Evolutionary conservation across 2,113 vertebrate species (phyloP).

Genomic region (Ariopsis seemanni): DNA sequence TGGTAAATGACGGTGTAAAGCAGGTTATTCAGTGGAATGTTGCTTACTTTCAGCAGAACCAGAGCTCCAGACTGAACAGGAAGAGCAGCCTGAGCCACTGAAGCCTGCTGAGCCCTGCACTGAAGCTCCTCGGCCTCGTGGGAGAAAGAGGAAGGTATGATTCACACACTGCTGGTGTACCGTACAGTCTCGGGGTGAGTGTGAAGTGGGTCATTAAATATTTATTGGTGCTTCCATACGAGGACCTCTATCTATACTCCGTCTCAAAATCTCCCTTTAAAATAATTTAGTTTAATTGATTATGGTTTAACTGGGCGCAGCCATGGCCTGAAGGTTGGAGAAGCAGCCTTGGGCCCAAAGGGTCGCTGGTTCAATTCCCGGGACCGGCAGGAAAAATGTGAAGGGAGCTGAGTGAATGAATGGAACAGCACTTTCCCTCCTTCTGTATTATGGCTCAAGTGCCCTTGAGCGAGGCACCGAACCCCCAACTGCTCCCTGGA

Average conservation of each 20-base stretch:
- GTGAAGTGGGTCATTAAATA: not conserved
- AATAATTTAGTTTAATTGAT: not conserved
- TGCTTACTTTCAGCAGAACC: conserved; percentile 34
- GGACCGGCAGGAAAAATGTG: too few species aligned
- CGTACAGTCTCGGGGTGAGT: not conserved
- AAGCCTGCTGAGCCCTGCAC: not conserved
- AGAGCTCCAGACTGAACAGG: not conserved
- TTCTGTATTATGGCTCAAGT: too few species aligned
- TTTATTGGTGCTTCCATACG: not conserved
- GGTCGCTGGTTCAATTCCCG: too few species aligned
- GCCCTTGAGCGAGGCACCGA: too few species aligned
- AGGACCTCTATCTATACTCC: not conserved
- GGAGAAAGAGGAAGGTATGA: conserved; percentile 65
- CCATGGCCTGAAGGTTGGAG: too few species aligned
- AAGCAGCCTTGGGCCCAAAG: too few species aligned
- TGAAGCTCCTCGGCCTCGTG: conserved; percentile 32
- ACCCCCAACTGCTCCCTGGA: too few species aligned
- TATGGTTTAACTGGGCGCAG: too few species aligned
- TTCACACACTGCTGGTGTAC: not conserved
- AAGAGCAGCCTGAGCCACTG: not conserved
- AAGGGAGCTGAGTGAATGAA: too few species aligned
- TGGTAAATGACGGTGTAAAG: not conserved
- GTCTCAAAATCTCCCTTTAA: not conserved
- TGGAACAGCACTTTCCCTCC: too few species aligned
- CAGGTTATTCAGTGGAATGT: not conserved